A percentile compares a stretch with the other conserved stretches of the same genome.
These are phyloP conservation scores for Oryzias curvinotus DNA, from an alignment of 2,113 vertebrate species.

Conservation along the genomic window DNA sequence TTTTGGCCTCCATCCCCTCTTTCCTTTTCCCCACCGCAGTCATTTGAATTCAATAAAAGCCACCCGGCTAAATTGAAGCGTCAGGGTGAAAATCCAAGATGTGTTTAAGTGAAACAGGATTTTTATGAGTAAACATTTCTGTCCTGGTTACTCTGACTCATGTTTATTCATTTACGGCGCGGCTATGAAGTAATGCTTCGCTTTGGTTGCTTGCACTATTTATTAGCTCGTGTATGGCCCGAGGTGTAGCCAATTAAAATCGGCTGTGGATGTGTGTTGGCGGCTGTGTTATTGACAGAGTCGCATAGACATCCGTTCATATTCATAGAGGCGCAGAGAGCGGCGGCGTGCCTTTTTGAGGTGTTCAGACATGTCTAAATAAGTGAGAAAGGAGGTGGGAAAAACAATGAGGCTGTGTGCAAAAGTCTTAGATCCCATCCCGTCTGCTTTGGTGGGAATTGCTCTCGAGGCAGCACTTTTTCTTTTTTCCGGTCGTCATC, in stretches of 20 bases:
- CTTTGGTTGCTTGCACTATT: constrained; percentile 69
- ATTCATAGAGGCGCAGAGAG: constrained; percentile 45
- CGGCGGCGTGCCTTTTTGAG: constrained; percentile 18
- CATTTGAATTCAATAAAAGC: constrained; percentile 65
- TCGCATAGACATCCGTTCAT: constrained; percentile 59
- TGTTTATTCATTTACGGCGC: constrained; percentile 66
- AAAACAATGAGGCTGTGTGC: constrained; percentile 25
- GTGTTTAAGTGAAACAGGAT: constrained; percentile 57
- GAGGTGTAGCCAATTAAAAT: constrained; percentile 59
- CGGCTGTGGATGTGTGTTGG: constrained; percentile 40
- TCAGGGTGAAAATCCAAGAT: constrained; percentile 56
- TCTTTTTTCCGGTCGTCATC: constrained; percentile 55
- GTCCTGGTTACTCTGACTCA: constrained; percentile 46
- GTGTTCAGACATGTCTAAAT: constrained; percentile 20
- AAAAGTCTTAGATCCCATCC: constrained; percentile 37
- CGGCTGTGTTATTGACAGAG: constrained; percentile 60
- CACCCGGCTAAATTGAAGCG: constrained; percentile 60
- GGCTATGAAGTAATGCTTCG: constrained; percentile 54
- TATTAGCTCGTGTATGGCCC: constrained; percentile 64
- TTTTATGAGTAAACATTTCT: constrained; percentile 63
- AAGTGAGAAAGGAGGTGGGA: constrained; percentile 22
- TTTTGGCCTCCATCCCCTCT: constrained; percentile 6
- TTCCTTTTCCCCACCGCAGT: constrained; percentile 1
- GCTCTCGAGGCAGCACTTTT: constrained; percentile 46
- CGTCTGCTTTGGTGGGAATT: constrained; percentile 44